Conservation (phyloP, 2,888 invertebrate species). For the Athalia circularis region DNA sequence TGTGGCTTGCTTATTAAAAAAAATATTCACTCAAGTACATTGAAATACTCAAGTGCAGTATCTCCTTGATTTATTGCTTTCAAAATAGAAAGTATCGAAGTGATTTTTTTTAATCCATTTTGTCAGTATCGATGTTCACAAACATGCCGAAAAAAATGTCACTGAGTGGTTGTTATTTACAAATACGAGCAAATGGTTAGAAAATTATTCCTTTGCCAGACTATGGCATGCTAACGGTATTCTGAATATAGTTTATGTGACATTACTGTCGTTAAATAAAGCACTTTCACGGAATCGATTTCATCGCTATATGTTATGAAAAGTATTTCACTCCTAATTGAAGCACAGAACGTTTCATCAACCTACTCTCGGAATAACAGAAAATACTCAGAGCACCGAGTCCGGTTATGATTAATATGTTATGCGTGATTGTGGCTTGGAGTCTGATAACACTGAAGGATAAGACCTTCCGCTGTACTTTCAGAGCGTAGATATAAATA, state of each 20-base stretch:
- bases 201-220: too few relatives aligned
- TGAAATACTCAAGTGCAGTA: not conserved
- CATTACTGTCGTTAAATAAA: too few relatives aligned
- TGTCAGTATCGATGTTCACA: too few relatives aligned
- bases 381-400: constrained; percentile 55
- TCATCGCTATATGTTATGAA: not conserved
- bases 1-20: not conserved
- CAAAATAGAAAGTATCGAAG: too few relatives aligned
- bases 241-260: too few relatives aligned
- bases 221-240: too few relatives aligned
- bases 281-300: too few relatives aligned
- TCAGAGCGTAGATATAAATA: not conserved
- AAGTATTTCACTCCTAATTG: constrained; percentile 50
- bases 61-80: too few relatives aligned
- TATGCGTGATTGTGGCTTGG: constrained; percentile 58
- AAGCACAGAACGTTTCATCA: constrained; percentile 16
- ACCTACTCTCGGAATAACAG: constrained; percentile 50
- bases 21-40: not conserved
- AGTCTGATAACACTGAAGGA: constrained; percentile 64
- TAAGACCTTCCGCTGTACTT: constrained; percentile 65
- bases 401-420: constrained; percentile 60
- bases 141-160: too few relatives aligned
- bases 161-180: too few relatives aligned
- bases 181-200: too few relatives aligned
- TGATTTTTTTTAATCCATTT: too few relatives aligned